Conservation (phyloP, 2,113 vertebrate genomes). For the Lophotis ruficrista region DNA sequence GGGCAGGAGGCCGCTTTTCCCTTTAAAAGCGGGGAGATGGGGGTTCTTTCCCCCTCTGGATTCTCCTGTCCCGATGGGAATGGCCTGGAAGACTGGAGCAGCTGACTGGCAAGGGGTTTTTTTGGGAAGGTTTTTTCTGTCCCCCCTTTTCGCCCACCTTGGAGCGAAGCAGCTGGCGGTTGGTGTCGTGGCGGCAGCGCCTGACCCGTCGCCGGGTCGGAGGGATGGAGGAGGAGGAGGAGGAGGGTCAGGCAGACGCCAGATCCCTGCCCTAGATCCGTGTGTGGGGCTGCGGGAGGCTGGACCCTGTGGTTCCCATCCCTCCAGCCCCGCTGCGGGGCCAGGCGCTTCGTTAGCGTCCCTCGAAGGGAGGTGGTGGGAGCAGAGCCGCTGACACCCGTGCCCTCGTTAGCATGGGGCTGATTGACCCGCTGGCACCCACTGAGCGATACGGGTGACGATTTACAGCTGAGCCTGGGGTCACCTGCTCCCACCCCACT, state of each 20-base stretch:
- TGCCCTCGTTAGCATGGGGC: background rate
- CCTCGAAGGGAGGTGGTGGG: background rate
- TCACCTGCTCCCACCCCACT: fast-evolving
- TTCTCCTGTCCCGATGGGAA: background rate
- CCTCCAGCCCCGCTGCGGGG: background rate
- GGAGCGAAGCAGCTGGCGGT: fast-evolving
- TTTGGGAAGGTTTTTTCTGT: background rate
- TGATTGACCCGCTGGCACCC: background rate
- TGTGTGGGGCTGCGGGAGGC: background rate
- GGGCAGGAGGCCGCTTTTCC: background rate
- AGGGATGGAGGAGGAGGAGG: background rate
- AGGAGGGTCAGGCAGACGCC: background rate
- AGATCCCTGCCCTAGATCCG: background rate
- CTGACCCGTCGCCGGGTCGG: background rate
- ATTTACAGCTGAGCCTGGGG: background rate
- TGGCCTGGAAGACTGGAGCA: background rate
- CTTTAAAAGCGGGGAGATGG: background rate
- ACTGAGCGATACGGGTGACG: fast-evolving
- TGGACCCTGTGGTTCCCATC: background rate
- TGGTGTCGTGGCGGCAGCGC: background rate
- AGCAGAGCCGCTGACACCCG: background rate
- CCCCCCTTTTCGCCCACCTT: background rate
- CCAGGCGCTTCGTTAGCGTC: background rate
- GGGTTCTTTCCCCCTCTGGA: background rate
- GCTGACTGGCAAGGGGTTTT: fast-evolving